Percentiles rank a stretch among this genome's conserved stretches.
Evolutionary conservation across 2,113 vertebrate genomes (phyloP).

Genomic region (Ailurus styani): DNA sequence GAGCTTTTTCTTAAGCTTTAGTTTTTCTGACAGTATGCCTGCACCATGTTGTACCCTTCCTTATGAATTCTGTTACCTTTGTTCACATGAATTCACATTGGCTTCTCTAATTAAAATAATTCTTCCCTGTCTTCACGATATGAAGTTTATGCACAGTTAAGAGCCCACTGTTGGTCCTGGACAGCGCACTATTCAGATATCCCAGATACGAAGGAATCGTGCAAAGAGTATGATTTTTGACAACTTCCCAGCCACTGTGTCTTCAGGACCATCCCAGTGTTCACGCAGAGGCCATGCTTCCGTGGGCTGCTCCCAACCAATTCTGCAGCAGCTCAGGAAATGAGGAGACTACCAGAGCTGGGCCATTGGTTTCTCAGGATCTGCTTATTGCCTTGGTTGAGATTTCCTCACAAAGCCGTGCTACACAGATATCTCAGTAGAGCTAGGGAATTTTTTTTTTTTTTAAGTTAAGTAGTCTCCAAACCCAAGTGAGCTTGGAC

Average conservation of each 20-base stretch:
- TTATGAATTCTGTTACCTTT: neutral
- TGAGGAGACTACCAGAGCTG: neutral
- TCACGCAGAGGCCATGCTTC: fast-evolving
- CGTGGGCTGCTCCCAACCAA: neutral
- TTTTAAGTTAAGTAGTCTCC: neutral
- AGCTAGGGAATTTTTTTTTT: neutral
- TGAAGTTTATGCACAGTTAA: neutral
- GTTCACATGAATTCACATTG: neutral
- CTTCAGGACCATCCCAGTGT: neutral
- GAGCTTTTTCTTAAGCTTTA: neutral
- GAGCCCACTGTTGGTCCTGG: fast-evolving
- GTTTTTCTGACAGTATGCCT: neutral
- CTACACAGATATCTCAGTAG: neutral
- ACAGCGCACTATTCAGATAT: neutral
- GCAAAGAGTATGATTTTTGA: neutral
- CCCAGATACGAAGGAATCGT: neutral
- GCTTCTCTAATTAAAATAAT: neutral
- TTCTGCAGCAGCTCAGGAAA: neutral
- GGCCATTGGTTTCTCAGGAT: neutral
- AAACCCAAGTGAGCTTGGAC: neutral
- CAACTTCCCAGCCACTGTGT: fast-evolving
- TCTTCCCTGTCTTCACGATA: neutral
- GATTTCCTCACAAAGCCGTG: neutral
- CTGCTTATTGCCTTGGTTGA: neutral
- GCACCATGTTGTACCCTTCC: neutral